Conservation (phyloP, 2,888 invertebrate genomes). For the Ochropleura plecta region DNA sequence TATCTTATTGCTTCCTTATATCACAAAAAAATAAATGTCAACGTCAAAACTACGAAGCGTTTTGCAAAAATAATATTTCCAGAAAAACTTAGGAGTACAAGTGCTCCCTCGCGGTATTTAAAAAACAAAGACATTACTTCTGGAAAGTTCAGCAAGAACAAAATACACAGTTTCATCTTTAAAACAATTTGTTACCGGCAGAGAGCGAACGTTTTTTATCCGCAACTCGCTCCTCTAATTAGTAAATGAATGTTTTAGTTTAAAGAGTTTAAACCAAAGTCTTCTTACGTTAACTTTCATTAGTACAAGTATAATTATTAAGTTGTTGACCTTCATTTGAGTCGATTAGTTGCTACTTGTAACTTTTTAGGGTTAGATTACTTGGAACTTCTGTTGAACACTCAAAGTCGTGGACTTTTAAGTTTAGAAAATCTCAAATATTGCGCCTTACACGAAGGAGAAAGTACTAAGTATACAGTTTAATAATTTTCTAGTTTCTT, state of each 20-base stretch:
- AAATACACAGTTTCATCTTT: constrained; percentile 55
- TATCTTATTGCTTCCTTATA: constrained; percentile 9
- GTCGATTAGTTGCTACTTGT: constrained; percentile 31
- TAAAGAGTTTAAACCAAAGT: constrained; percentile 60
- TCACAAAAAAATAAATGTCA: constrained; percentile 18
- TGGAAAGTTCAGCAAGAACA: constrained; percentile 40
- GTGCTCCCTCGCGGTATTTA: constrained; percentile 27
- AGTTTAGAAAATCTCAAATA: constrained; percentile 37
- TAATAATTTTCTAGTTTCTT: constrained; percentile 36
- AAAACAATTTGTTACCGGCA: constrained; percentile 61
- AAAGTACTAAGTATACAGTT: constrained; percentile 11
- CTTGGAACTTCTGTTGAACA: constrained; percentile 40
- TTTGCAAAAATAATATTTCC: constrained; percentile 31
- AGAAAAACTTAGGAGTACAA: constrained; percentile 25
- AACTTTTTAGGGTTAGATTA: constrained; percentile 37
- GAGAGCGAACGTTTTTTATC: constrained; percentile 59
- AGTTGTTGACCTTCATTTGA: constrained; percentile 56
- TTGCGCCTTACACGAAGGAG: constrained; percentile 7
- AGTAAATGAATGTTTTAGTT: constrained; percentile 67
- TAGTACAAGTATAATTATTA: constrained; percentile 54
- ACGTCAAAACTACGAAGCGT: constrained; percentile 4
- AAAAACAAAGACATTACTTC: constrained; percentile 46
- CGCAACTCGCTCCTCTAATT: constrained; percentile 67
- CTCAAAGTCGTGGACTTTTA: constrained; percentile 24
- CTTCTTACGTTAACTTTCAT: constrained; percentile 63